These are phyloP conservation scores for Lochmaea capreae DNA, from an alignment of 2,888 invertebrate genomes.

Conservation along the genomic window DNA sequence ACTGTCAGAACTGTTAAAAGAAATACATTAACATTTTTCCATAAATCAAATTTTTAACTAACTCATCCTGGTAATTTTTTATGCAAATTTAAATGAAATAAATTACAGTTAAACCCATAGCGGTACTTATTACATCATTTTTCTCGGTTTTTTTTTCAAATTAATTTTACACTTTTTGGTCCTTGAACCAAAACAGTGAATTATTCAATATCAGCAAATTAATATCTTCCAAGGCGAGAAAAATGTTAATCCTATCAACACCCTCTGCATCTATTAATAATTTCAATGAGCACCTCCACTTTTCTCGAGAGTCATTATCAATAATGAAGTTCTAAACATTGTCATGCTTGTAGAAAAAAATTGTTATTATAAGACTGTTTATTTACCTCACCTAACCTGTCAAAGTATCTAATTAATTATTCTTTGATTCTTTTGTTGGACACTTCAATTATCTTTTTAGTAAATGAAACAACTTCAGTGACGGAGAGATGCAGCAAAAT, in stretches of 20 bases:
- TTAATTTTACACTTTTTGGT: too few relatives aligned
- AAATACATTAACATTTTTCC: conserved; percentile 32
- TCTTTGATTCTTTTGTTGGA: conserved; percentile 36
- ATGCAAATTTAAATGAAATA: too few relatives aligned
- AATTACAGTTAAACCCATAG: too few relatives aligned
- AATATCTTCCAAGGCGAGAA: background rate
- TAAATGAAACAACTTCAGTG: conserved; percentile 19
- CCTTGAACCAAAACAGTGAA: too few relatives aligned
- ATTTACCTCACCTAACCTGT: conserved; percentile 35
- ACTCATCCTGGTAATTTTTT: conserved; percentile 38
- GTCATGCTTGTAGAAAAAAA: conserved; percentile 28
- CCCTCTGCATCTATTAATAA: background rate
- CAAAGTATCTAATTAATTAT: conserved; percentile 37
- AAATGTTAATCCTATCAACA: background rate
- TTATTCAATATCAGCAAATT: background rate
- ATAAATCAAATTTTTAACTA: conserved; percentile 38
- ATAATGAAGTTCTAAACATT: conserved; percentile 37
- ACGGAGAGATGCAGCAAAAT: conserved; percentile 1
- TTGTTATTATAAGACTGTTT: conserved; percentile 40
- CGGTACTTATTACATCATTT: too few relatives aligned
- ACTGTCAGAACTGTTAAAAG: conserved; percentile 37
- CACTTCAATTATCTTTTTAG: conserved; percentile 27
- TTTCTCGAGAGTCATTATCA: conserved; percentile 37
- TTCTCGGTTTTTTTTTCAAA: too few relatives aligned
- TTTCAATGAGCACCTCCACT: background rate